Percentiles rank a stretch among this genome's conserved stretches.
phyloP scores from a whole-genome alignment of 2,888 invertebrate genomes.

The Priocnemis perturbator region DNA sequence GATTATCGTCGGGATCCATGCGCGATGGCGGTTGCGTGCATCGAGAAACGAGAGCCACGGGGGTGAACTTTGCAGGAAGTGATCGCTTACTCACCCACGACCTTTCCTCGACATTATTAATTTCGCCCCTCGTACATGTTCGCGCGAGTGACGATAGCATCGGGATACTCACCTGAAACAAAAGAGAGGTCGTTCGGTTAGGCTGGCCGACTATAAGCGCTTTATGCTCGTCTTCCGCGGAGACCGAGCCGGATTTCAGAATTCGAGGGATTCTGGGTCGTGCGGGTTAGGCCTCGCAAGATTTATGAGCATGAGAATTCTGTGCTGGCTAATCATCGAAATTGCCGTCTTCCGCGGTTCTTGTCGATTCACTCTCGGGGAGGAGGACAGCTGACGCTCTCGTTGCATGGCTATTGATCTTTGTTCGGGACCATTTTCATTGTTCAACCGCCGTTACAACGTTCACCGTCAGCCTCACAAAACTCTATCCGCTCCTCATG shows the following conservation, averaged over 20 bases:
- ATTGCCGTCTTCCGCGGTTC: slow-evolving; percentile 40
- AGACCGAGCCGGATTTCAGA: too few species aligned
- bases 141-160: background rate
- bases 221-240: background rate
- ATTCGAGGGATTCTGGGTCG: too few species aligned
- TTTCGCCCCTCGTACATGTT: slow-evolving; percentile 16
- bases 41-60: slow-evolving; percentile 30
- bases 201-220: background rate
- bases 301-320: slow-evolving; percentile 22
- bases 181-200: slow-evolving; percentile 15
- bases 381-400: slow-evolving; percentile 33
- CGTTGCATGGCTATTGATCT: too few species aligned
- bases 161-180: slow-evolving; percentile 55
- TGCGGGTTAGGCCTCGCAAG: background rate
- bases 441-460: too few species aligned
- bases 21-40: slow-evolving; percentile 44
- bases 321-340: slow-evolving; percentile 17
- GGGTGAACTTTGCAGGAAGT: slow-evolving; percentile 1
- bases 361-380: slow-evolving; percentile 12
- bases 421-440: too few species aligned
- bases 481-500: too few species aligned
- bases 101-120: slow-evolving; percentile 12
- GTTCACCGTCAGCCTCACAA: background rate
- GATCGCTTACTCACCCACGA: slow-evolving; percentile 9
- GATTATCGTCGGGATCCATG: slow-evolving; percentile 21